Evolutionary conservation across 2,888 invertebrate species (phyloP), one percentile per base, ranked within the genome.

Genomic region (Reticulitermes lucifugus): DNA sequence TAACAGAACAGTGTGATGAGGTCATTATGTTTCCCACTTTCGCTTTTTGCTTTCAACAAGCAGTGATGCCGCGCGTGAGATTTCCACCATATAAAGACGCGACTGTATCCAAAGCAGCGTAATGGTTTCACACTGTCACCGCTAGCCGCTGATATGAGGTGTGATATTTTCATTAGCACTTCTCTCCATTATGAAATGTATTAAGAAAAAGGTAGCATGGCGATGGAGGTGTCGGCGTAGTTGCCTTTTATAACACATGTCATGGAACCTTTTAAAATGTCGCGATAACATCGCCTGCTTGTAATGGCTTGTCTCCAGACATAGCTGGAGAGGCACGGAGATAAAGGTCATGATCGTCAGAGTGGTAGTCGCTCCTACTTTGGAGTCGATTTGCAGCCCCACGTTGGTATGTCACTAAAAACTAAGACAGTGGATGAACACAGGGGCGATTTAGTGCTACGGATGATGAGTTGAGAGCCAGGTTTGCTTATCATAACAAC

Each of bases 191-290:
- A 81, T 65, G 25, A 65, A 65, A 65, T 12, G 65, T 25, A 65
- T 65, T n/a, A 65, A 65, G n/a, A 65, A 65, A 65, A 65, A 65
- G 6, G 2, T 65, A 55, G 55, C 14, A 55, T 55, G 18, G 14
- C 55, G 60, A 14, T 41, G 14, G 41, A 73, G 41, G 22, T 77
- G 77, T 51, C 81, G 81, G 46, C 81, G 43, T 43, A 22, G 80
- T 80, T 80, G 60, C 80, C 80, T 80, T 79, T 80, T 81, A 81
- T 29, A 84, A 83, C 85, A 85, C 83, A 81, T 85, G 86, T 85
- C 84, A 80, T 85, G 83, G 83, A 85, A 84, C 84, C 86, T 86
- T 86, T 86, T 86, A 86, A 85, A 84, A 84, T 84, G 86, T 86
- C 84, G 86, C 81, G 85, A 85, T 81, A 83, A 80, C 84, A 85